These are phyloP conservation scores for Corapipo altera DNA, from an alignment of 2,113 vertebrate genomes.

Conservation along the genomic window DNA sequence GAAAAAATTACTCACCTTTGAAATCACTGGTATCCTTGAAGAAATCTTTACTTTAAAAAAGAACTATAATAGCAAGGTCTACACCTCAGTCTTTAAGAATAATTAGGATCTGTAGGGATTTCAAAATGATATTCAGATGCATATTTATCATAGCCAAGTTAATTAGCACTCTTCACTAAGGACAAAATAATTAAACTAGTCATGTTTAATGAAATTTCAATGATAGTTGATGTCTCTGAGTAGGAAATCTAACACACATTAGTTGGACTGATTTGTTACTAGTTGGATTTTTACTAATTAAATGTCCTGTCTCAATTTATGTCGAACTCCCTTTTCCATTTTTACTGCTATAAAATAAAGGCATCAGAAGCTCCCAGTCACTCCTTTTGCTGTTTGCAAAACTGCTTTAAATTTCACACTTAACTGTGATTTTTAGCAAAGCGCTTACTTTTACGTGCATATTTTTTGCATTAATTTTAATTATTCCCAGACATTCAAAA, in stretches of 20 bases:
- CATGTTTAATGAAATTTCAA: constrained; percentile 60
- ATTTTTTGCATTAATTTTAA: background rate
- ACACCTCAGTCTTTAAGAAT: constrained; percentile 46
- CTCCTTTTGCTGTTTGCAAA: background rate
- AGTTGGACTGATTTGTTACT: constrained; percentile 54
- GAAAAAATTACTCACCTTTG: background rate
- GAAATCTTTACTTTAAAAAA: constrained; percentile 20
- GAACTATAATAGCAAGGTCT: constrained; percentile 10
- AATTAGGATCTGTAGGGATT: constrained; percentile 58
- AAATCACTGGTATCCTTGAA: background rate
- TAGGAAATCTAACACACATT: constrained; percentile 55
- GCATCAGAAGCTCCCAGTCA: background rate
- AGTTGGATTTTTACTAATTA: constrained; percentile 54
- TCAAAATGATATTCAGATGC: constrained; percentile 51
- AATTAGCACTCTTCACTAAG: constrained; percentile 58
- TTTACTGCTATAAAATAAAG: constrained; percentile 15
- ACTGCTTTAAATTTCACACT: background rate
- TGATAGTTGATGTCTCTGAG: constrained; percentile 48
- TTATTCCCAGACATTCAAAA: background rate
- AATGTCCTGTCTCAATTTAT: constrained; percentile 39
- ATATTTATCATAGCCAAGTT: constrained; percentile 57
- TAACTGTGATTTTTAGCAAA: background rate
- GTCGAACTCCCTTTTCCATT: background rate
- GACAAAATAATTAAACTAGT: constrained; percentile 71
- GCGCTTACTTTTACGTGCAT: background rate